A percentile compares a stretch with the other conserved stretches of the same genome.
Conservation (phyloP, 2,888 invertebrate species). For the Andrena chrysosceles region DNA sequence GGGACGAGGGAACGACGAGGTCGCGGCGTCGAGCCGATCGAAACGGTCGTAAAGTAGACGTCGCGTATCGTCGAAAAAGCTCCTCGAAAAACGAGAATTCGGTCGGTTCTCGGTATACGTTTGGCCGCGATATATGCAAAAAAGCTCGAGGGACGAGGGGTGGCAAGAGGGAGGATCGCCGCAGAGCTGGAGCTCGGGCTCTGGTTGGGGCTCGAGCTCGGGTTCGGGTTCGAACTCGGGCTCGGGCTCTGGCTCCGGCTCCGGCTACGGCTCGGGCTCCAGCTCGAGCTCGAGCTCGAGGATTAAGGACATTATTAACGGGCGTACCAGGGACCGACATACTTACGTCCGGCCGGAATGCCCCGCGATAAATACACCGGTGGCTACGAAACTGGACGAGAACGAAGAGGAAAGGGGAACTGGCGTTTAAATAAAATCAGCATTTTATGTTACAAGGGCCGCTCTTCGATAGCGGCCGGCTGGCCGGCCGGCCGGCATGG, state of each 20-base stretch:
- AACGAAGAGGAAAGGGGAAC: conserved; percentile 53
- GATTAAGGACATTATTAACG: conserved; percentile 84
- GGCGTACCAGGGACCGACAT: conserved; percentile 80
- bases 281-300: conserved; percentile 66
- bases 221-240: conserved; percentile 63
- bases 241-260: neutral
- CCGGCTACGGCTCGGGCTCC: conserved; percentile 42
- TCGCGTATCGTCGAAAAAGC: conserved; percentile 71
- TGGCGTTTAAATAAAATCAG: conserved; percentile 83
- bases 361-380: conserved; percentile 81
- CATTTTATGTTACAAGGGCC: conserved; percentile 82
- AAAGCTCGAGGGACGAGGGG: conserved; percentile 59
- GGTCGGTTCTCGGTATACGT: conserved; percentile 62
- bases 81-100: conserved; percentile 68
- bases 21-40: conserved; percentile 58
- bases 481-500: conserved; percentile 68
- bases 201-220: conserved; percentile 51
- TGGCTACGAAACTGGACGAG: conserved; percentile 70
- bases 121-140: conserved; percentile 70
- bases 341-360: conserved; percentile 83
- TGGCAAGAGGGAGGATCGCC: conserved; percentile 63
- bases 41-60: conserved; percentile 70
- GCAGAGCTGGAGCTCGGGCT: conserved; percentile 52
- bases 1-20: neutral
- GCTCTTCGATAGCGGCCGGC: conserved; percentile 76